These are phyloP conservation scores for Aegotheles bennettii DNA, from an alignment of 2,113 vertebrate species.

Conservation along the genomic window DNA sequence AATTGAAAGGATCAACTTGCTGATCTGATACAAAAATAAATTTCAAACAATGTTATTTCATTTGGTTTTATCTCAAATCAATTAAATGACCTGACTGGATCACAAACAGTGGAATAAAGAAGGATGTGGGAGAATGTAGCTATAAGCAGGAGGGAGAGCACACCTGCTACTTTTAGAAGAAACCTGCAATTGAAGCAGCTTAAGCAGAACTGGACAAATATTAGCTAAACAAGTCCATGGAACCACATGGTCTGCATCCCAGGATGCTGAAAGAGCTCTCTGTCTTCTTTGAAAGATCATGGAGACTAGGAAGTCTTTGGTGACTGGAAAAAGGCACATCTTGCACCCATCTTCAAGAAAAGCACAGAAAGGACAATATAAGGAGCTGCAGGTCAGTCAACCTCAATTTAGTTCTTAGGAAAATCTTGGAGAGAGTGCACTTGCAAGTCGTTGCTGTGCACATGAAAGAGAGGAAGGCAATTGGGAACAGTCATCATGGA, in stretches of 20 bases:
- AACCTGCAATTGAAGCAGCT: background rate
- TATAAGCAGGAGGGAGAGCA: background rate
- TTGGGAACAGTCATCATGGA: background rate
- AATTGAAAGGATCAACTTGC: background rate
- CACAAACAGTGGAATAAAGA: background rate
- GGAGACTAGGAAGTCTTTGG: background rate
- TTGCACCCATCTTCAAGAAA: background rate
- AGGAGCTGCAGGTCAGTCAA: background rate
- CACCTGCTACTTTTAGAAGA: background rate
- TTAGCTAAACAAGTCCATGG: background rate
- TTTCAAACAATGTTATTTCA: background rate
- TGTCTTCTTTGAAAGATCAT: background rate
- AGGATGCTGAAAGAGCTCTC: background rate
- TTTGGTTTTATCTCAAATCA: background rate
- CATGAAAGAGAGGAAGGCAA: background rate
- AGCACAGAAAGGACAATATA: background rate
- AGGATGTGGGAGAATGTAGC: background rate
- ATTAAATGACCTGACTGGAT: background rate
- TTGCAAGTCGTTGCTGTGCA: background rate
- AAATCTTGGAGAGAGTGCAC: background rate
- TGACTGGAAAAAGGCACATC: background rate
- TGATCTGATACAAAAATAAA: background rate
- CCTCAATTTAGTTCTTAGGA: background rate
- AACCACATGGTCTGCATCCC: background rate
- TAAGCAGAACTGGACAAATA: background rate